Conservation (phyloP, 2,797 vertebrate genomes). For the Catamblyrhynchus diadema region DNA sequence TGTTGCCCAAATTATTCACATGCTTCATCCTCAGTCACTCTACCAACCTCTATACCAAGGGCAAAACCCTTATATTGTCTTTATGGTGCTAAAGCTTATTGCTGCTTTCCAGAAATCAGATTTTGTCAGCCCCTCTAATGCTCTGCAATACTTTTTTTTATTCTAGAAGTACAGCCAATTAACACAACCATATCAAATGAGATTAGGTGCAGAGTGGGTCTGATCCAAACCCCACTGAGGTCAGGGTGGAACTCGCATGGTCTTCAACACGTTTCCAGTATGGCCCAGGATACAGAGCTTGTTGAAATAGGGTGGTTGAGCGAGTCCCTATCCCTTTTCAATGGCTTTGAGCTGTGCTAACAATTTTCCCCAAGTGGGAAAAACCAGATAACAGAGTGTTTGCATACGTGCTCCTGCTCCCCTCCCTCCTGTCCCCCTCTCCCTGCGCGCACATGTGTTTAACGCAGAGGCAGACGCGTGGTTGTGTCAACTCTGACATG, state of each 20-base stretch:
- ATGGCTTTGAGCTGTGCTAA: neutral
- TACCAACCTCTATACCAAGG: neutral
- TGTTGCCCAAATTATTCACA: neutral
- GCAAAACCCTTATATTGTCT: neutral
- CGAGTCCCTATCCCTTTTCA: neutral
- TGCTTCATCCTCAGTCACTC: neutral
- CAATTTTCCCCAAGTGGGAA: neutral
- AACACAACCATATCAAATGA: neutral
- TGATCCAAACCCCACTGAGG: neutral
- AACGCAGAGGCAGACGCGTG: slow-evolving; percentile 21
- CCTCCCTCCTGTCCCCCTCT: neutral
- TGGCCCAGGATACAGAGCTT: neutral
- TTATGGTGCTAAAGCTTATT: neutral
- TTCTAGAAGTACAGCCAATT: neutral
- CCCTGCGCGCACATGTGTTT: neutral
- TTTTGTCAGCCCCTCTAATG: neutral
- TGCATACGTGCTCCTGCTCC: neutral
- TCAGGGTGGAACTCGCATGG: neutral
- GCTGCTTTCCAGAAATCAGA: neutral
- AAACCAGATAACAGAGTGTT: neutral
- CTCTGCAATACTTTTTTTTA: neutral
- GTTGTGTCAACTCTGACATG: slow-evolving; percentile 56
- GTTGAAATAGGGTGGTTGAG: neutral
- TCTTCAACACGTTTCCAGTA: neutral
- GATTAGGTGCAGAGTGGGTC: neutral